These are phyloP conservation scores for Ophioderma brevispina DNA, from an alignment of 35 echinoderm and acorn worm genomes.

Conservation along the genomic window DNA sequence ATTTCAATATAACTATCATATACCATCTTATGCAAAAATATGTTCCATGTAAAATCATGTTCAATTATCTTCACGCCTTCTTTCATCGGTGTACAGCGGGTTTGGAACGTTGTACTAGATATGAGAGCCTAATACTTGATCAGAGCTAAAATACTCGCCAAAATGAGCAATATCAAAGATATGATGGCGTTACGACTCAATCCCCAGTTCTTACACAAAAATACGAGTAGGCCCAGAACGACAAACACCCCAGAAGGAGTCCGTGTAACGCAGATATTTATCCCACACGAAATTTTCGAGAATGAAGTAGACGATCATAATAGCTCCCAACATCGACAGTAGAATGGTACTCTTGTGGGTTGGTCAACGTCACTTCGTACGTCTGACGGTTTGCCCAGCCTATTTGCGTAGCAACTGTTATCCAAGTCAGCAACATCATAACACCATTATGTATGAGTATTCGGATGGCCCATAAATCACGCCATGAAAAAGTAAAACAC, in stretches of 20 bases:
- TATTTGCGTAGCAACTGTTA: conserved; percentile 78
- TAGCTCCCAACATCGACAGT: conserved; percentile 48
- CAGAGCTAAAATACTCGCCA: background rate
- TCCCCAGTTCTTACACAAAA: conserved; percentile 50
- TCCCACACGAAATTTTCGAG: conserved; percentile 74
- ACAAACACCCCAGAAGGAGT: conserved; percentile 62
- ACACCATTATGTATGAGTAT: conserved; percentile 84
- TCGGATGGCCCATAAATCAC: conserved; percentile 55
- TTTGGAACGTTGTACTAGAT: too few species aligned
- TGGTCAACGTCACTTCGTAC: conserved; percentile 52
- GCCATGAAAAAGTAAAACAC: conserved; percentile 43
- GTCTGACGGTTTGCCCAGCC: conserved; percentile 58
- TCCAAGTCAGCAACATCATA: conserved; percentile 78
- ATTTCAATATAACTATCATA: too few species aligned
- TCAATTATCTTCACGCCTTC: too few species aligned
- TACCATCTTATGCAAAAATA: too few species aligned
- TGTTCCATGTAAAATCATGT: too few species aligned
- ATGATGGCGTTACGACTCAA: background rate
- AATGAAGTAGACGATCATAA: conserved; percentile 68
- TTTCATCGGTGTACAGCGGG: too few species aligned
- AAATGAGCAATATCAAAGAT: background rate
- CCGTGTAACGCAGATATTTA: conserved; percentile 77
- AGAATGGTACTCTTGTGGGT: conserved; percentile 47
- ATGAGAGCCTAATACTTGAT: background rate
- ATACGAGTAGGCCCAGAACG: conserved; percentile 57